These are phyloP conservation scores for Oreocharis arfaki DNA, from an alignment of 2,113 vertebrate genomes.

Conservation along the genomic window DNA sequence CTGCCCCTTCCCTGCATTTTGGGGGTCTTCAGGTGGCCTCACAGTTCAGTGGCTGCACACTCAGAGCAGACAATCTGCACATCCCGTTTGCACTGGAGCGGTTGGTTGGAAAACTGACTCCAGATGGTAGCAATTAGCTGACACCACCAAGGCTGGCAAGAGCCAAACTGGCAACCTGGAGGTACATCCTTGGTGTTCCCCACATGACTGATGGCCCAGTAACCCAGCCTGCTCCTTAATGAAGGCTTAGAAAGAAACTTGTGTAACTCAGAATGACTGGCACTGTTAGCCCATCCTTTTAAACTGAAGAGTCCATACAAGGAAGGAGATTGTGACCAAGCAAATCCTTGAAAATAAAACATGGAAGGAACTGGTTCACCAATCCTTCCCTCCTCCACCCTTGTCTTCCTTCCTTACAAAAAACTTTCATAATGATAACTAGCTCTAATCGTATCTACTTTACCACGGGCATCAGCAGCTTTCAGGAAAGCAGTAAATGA, in stretches of 20 bases:
- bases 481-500: neutral
- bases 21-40: neutral
- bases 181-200: neutral
- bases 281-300: neutral
- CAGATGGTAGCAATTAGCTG: constrained; percentile 47
- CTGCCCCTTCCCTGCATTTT: neutral
- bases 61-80: neutral
- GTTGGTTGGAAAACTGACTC: neutral
- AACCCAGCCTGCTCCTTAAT: neutral
- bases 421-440: neutral
- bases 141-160: neutral
- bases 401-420: neutral
- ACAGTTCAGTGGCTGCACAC: neutral
- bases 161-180: neutral
- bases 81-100: fast-evolving
- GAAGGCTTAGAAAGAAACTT: neutral
- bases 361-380: neutral
- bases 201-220: neutral
- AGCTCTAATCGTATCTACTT: neutral
- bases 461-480: neutral
- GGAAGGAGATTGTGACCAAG: neutral
- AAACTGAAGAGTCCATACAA: neutral
- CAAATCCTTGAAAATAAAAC: neutral
- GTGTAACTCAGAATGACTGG: neutral
- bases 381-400: neutral